Conservation (phyloP, 2,797 vertebrate genomes). For the Cyclura pinguis region DNA sequence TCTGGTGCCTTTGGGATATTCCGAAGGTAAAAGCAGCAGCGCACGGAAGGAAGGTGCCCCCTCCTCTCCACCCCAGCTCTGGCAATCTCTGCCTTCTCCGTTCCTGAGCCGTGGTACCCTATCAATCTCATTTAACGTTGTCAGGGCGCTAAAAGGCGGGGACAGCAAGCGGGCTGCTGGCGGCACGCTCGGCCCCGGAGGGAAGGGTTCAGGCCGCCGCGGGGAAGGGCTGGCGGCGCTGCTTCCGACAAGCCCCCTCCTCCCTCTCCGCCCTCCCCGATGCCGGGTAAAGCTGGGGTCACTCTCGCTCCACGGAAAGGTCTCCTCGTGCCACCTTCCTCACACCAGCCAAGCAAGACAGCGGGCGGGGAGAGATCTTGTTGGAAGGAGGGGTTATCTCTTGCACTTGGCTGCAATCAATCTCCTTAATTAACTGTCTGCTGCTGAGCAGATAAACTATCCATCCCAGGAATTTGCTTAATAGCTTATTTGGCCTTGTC, state of each 20-base stretch:
- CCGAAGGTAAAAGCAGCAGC: neutral
- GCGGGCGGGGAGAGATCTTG: neutral
- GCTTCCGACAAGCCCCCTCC: neutral
- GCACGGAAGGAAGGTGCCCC: neutral
- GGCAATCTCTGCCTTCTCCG: neutral
- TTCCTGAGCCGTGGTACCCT: no score
- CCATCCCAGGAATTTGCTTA: constrained; percentile 18
- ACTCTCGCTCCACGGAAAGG: no score
- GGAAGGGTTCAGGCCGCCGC: neutral
- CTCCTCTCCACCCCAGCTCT: neutral
- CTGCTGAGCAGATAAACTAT: neutral
- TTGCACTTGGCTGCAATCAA: neutral
- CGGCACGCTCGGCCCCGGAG: neutral
- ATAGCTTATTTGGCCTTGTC: constrained; percentile 20
- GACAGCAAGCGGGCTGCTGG: no score
- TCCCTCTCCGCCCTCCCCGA: neutral
- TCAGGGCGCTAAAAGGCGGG: neutral
- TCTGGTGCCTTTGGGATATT: neutral
- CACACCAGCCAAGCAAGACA: neutral
- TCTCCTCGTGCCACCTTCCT: neutral
- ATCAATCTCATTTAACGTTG: neutral
- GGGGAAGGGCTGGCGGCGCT: no score
- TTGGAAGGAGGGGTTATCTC: neutral
- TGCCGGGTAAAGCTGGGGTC: neutral
- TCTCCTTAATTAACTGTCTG: constrained; percentile 30